phyloP scores from a whole-genome alignment of 2,113 vertebrate genomes.

The Odocoileus virginianus region DNA sequence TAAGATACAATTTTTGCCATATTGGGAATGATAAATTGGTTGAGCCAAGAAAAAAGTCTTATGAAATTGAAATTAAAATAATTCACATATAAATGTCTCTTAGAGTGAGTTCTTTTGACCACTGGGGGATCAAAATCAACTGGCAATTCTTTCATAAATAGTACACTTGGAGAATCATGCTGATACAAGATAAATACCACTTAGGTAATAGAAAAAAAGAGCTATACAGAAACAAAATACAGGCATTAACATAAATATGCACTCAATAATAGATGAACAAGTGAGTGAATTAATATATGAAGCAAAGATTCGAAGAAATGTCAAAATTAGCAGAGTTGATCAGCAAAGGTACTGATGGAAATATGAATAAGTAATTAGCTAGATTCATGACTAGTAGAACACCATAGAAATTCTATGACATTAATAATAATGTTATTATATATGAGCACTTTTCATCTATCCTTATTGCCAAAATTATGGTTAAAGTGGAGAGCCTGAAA shows the following conservation, averaged over 20 bases:
- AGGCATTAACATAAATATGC: background rate
- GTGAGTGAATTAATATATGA: background rate
- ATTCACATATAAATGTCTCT: background rate
- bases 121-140: background rate
- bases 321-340: background rate
- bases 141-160: background rate
- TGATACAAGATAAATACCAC: background rate
- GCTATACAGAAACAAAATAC: background rate
- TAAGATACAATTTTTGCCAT: background rate
- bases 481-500: background rate
- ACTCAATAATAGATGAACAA: background rate
- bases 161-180: background rate
- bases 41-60: background rate
- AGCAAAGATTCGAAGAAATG: background rate
- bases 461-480: constrained; percentile 34
- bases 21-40: background rate
- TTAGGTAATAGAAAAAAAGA: background rate
- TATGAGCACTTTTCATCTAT: background rate
- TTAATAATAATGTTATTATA: constrained; percentile 38
- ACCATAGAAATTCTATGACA: background rate
- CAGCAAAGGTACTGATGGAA: background rate
- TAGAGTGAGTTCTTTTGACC: background rate
- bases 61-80: background rate
- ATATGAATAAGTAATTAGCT: constrained; percentile 17
- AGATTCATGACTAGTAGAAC: background rate